phyloP scores from a whole-genome alignment of 2,113 vertebrate species.

The Setophaga petechia region DNA sequence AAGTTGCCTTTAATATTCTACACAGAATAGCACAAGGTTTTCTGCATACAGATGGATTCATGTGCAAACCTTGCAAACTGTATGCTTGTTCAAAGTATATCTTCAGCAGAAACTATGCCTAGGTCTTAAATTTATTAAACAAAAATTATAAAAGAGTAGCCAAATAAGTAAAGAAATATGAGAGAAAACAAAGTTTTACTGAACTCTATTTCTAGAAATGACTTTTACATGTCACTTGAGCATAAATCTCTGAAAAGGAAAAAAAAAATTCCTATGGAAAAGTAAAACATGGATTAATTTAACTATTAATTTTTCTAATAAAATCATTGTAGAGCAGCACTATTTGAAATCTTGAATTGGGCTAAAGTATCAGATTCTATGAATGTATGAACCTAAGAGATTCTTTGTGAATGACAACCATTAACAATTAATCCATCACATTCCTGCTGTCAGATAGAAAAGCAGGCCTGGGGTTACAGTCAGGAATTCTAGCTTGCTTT shows the following conservation, averaged over 20 bases:
- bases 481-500: not conserved
- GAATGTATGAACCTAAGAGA: fast-evolving
- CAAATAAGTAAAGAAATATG: conserved; percentile 11
- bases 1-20: conserved; percentile 27
- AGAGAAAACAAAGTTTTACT: not conserved
- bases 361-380: not conserved
- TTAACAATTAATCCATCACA: not conserved
- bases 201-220: not conserved
- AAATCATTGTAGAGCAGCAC: not conserved
- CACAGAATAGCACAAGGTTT: not conserved
- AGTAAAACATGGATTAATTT: not conserved
- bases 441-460: not conserved
- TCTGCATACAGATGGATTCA: conserved; percentile 19
- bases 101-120: not conserved
- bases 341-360: not conserved
- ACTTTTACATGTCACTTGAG: not conserved
- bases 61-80: not conserved
- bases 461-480: not conserved
- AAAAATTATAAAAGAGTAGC: not conserved
- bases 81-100: not conserved
- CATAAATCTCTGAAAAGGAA: not conserved
- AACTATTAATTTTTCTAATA: not conserved
- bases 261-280: not conserved
- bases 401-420: not conserved
- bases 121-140: not conserved